Conservation (phyloP, 2,888 invertebrate genomes). For the Epinotia nisella region DNA sequence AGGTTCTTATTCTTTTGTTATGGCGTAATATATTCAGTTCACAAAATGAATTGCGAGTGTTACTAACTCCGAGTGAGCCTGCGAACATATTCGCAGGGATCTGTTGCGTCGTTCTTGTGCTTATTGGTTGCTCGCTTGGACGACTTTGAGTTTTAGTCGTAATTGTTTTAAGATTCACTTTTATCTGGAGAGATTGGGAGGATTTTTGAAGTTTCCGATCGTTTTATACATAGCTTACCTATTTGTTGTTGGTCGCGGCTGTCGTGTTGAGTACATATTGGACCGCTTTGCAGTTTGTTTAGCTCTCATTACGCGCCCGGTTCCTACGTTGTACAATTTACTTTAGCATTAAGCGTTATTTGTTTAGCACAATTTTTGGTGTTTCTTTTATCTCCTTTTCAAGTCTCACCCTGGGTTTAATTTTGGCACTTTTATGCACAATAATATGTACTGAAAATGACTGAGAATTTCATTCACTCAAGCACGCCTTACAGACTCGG, state of each 20-base stretch:
- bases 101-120: conserved; percentile 78
- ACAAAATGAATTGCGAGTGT: conserved; percentile 84
- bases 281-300: conserved; percentile 63
- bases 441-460: no score
- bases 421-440: background rate
- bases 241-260: conserved; percentile 68
- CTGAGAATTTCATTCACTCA: no score
- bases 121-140: conserved; percentile 72
- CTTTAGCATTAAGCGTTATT: conserved; percentile 40
- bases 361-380: conserved; percentile 1
- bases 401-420: background rate
- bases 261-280: conserved; percentile 63
- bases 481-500: no score
- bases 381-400: background rate
- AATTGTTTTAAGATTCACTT: conserved; percentile 70
- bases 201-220: conserved; percentile 68
- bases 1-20: conserved; percentile 70
- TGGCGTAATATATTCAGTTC: conserved; percentile 81
- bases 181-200: conserved; percentile 57
- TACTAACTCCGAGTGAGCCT: conserved; percentile 83
- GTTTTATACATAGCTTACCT: conserved; percentile 68
- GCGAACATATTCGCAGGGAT: conserved; percentile 83
- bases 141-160: conserved; percentile 68
- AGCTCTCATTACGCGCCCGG: conserved; percentile 59
- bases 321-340: conserved; percentile 44